Percentiles rank a stretch among this genome's conserved stretches.
Conservation (phyloP, 35 echinoderm and acorn worm genomes). For the Ophiothrix spiculata region DNA sequence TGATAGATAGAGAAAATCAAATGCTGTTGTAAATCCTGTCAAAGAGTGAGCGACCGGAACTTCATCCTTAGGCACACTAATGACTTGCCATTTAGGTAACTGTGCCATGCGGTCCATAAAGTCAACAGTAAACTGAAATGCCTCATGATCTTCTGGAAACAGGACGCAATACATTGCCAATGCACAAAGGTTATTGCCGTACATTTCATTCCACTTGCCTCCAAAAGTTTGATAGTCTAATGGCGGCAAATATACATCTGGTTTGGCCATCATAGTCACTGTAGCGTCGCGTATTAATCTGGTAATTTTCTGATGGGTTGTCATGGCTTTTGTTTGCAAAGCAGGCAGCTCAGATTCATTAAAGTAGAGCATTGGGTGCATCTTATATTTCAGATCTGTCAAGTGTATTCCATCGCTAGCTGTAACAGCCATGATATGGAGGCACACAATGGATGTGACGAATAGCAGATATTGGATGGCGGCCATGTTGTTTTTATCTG, state of each 20-base stretch:
- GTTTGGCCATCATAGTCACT: slow-evolving; percentile 56
- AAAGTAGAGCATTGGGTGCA: slow-evolving; percentile 85
- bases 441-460: too few species aligned
- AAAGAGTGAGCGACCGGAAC: slow-evolving; percentile 93
- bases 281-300: slow-evolving; percentile 43
- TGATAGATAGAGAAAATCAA: slow-evolving; percentile 77
- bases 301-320: slow-evolving; percentile 66
- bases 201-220: slow-evolving; percentile 82
- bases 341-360: slow-evolving; percentile 52
- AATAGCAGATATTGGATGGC: too few species aligned
- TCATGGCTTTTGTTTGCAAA: slow-evolving; percentile 53
- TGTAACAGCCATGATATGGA: too few species aligned
- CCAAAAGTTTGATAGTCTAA: slow-evolving; percentile 81
- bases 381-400: slow-evolving; percentile 29
- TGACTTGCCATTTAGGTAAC: slow-evolving; percentile 87
- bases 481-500: too few species aligned
- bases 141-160: slow-evolving; percentile 70
- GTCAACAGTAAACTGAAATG: slow-evolving; percentile 49
- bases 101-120: slow-evolving; percentile 88
- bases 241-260: slow-evolving; percentile 60
- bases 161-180: slow-evolving; percentile 87
- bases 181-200: slow-evolving; percentile 85
- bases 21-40: slow-evolving; percentile 89
- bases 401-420: background rate
- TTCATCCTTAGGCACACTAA: slow-evolving; percentile 70